Percentiles rank a stretch among this genome's conserved stretches.
Evolutionary conservation across 2,888 invertebrate genomes (phyloP).

Genomic region (Argyra leucocephala): DNA sequence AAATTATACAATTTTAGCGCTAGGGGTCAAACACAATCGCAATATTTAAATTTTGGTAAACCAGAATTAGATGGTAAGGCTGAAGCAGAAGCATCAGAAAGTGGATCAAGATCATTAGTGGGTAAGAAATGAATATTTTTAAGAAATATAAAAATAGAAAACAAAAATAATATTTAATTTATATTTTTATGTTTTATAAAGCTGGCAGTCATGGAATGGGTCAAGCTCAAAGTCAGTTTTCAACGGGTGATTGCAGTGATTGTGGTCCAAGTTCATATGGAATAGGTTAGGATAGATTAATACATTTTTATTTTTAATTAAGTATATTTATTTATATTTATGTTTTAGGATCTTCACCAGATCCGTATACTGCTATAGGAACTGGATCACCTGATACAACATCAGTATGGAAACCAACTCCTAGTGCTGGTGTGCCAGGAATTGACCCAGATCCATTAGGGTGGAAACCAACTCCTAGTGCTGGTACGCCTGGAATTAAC

Average conservation of each 20-base stretch:
- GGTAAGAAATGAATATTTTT: slow-evolving; percentile 31
- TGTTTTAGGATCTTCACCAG: slow-evolving; percentile 12
- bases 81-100: slow-evolving; percentile 66
- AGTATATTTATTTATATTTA: neutral
- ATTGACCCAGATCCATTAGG: neutral
- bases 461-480: neutral
- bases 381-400: no score
- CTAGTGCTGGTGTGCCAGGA: neutral
- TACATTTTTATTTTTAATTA: no score
- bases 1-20: slow-evolving; percentile 26
- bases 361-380: slow-evolving; percentile 19
- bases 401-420: neutral
- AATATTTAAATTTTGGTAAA: slow-evolving; percentile 63
- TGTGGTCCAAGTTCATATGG: slow-evolving; percentile 37
- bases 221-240: slow-evolving; percentile 78
- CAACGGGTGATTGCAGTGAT: slow-evolving; percentile 59
- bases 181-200: slow-evolving; percentile 43
- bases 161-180: slow-evolving; percentile 14
- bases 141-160: neutral
- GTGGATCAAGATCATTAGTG: slow-evolving; percentile 41
- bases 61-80: slow-evolving; percentile 60
- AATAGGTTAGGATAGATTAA: neutral
- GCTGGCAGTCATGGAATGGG: slow-evolving; percentile 78
- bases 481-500: neutral
- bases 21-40: slow-evolving; percentile 74